Conservation (phyloP, 2,888 invertebrate species). For the Limnephilus auricula region DNA sequence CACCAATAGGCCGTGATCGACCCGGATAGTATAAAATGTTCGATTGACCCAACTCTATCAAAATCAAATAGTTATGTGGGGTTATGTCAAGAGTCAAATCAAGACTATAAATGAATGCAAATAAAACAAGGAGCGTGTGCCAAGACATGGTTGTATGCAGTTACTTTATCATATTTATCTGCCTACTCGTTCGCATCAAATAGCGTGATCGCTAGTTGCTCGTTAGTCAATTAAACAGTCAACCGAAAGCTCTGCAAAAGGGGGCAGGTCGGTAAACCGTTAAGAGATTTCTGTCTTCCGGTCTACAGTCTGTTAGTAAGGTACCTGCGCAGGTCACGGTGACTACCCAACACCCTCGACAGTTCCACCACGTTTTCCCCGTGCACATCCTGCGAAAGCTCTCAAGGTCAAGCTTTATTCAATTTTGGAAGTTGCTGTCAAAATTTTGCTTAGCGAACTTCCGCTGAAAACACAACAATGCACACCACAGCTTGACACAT, state of each 20-base stretch:
- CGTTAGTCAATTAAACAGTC: not conserved
- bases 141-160: too few species aligned
- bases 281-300: conserved; percentile 58
- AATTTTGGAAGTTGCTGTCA: not conserved
- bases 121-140: too few species aligned
- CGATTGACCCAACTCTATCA: too few species aligned
- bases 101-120: too few species aligned
- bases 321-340: conserved; percentile 55
- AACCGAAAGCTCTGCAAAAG: conserved; percentile 25
- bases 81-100: too few species aligned
- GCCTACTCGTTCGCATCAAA: not conserved
- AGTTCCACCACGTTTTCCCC: not conserved
- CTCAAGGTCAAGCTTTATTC: not conserved
- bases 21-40: too few species aligned
- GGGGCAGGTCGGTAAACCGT: conserved; percentile 50
- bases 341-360: conserved; percentile 42
- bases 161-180: too few species aligned
- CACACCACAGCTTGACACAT: not conserved
- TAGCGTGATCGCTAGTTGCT: not conserved
- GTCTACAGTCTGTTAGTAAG: conserved; percentile 8
- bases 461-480: not conserved
- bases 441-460: not conserved
- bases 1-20: too few species aligned
- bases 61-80: too few species aligned
- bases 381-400: conserved; percentile 12